A percentile compares a stretch with the other conserved stretches of the same genome.
Evolutionary conservation across 1,140 invertebrate genomes (phyloP).

Genomic region (Cardiocondyla obscurior): DNA sequence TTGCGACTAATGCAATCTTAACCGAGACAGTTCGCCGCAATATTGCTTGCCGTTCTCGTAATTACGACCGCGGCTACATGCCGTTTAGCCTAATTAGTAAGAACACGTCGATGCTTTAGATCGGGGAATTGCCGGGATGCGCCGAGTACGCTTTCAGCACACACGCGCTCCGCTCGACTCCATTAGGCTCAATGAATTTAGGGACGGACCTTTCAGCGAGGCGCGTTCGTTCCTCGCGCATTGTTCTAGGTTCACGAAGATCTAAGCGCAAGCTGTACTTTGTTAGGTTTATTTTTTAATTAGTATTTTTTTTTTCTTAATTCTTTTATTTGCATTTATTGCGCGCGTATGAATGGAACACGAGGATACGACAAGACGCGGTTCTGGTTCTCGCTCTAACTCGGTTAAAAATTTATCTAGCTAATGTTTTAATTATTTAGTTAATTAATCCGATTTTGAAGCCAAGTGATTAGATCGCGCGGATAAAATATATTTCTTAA

Average conservation of each 20-base stretch:
- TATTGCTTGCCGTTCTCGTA: constrained; percentile 13
- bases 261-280: background rate
- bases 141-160: background rate
- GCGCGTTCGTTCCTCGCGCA: background rate
- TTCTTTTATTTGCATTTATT: no score
- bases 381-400: no score
- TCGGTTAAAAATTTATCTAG: no score
- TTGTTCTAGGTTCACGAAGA: background rate
- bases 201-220: background rate
- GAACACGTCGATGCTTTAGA: constrained; percentile 48
- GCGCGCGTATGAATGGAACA: no score
- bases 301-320: no score
- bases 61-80: constrained; percentile 5
- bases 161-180: constrained; percentile 48
- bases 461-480: no score
- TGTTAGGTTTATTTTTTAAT: no score
- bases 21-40: background rate
- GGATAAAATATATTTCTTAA: no score
- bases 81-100: constrained; percentile 45
- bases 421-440: no score
- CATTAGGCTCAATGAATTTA: constrained; percentile 62
- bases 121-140: background rate
- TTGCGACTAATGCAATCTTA: background rate
- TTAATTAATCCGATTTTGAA: no score
- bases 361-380: no score